Conservation (phyloP, 2,797 vertebrate genomes). For the Staurois parvus region DNA sequence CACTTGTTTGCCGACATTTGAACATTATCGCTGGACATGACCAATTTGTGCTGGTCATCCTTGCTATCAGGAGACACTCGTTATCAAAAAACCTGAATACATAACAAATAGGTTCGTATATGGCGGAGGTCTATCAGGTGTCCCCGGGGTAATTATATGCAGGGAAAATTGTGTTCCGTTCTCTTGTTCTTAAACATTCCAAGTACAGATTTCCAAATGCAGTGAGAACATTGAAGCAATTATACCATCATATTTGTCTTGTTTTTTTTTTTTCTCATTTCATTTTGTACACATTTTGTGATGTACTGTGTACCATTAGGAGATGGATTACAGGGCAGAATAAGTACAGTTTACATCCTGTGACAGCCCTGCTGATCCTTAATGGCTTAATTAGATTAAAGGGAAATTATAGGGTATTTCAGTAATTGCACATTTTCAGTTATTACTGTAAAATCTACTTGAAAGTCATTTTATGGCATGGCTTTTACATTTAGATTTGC, state of each 20-base stretch:
- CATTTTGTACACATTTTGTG: background rate
- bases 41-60: background rate
- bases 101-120: conserved; percentile 1
- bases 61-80: background rate
- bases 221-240: background rate
- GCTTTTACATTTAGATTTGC: background rate
- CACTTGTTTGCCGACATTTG: background rate
- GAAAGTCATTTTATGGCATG: background rate
- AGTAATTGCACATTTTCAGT: background rate
- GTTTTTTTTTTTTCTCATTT: background rate
- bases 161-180: background rate
- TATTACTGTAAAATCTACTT: background rate
- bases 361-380: background rate
- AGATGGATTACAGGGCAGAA: background rate
- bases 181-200: conserved; percentile 19
- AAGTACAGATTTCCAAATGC: background rate
- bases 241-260: background rate
- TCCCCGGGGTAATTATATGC: conserved; percentile 31
- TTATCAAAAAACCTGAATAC: conserved; percentile 9
- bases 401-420: background rate
- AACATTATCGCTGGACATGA: background rate
- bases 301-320: background rate
- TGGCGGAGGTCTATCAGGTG: background rate
- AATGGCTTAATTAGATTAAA: conserved; percentile 37
- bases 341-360: background rate